Evolutionary conservation across 2,888 invertebrate genomes (phyloP).

Genomic region (Apoderus coryli): DNA sequence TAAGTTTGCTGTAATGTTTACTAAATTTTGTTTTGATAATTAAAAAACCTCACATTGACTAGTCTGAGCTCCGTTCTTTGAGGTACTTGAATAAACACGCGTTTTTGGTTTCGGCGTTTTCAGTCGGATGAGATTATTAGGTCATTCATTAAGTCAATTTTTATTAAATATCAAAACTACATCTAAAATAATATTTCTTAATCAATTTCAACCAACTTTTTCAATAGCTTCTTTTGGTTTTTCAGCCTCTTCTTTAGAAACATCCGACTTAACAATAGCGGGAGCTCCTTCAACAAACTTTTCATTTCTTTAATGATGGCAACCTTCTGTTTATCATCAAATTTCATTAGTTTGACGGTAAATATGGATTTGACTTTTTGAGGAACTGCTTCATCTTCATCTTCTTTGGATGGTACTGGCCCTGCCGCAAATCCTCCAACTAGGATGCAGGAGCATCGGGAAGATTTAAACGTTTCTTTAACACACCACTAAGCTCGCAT

Average conservation of each 20-base stretch:
- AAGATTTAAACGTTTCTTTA: slow-evolving; percentile 80
- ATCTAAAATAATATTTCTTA: too few relatives aligned
- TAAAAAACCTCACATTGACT: too few relatives aligned
- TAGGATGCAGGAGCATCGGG: slow-evolving; percentile 85
- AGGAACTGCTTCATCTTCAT: slow-evolving; percentile 44
- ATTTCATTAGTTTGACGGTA: slow-evolving; percentile 75
- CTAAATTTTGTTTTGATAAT: too few relatives aligned
- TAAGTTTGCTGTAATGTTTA: too few relatives aligned
- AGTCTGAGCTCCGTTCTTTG: too few relatives aligned
- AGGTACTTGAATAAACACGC: too few relatives aligned
- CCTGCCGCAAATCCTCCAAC: slow-evolving; percentile 52
- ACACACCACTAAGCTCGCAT: slow-evolving; percentile 72
- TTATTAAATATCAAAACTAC: too few relatives aligned
- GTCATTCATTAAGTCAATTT: too few relatives aligned
- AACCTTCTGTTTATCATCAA: slow-evolving; percentile 90
- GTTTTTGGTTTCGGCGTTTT: too few relatives aligned
- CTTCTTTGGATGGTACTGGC: slow-evolving; percentile 40
- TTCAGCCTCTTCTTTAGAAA: slow-evolving; percentile 92
- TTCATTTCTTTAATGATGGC: slow-evolving; percentile 96
- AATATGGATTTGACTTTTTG: slow-evolving; percentile 50
- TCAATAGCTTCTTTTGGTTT: slow-evolving; percentile 72
- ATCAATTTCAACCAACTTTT: slow-evolving; percentile 79
- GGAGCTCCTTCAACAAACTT: slow-evolving; percentile 93
- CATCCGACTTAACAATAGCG: slow-evolving; percentile 74
- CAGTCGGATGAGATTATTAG: too few relatives aligned